These are phyloP conservation scores for Diplolepis rosae DNA, from an alignment of 2,888 invertebrate genomes.

Conservation along the genomic window DNA sequence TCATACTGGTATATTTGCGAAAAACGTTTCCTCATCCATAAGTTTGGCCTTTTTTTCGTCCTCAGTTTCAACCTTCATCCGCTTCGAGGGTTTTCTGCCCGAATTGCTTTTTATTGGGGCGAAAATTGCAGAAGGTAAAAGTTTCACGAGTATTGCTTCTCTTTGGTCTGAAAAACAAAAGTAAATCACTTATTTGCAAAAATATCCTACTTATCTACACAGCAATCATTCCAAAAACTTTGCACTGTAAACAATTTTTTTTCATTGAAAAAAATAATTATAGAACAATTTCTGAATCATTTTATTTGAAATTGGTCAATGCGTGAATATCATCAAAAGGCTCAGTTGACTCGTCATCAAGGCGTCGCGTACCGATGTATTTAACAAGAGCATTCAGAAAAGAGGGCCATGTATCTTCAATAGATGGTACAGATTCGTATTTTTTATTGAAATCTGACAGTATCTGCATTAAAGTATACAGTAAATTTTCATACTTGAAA, in stretches of 20 bases:
- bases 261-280: neutral
- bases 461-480: too few species aligned
- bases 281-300: too few species aligned
- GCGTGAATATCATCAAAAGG: neutral
- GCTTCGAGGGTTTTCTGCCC: constrained; percentile 4
- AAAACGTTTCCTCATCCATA: too few species aligned
- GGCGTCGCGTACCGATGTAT: constrained; percentile 1
- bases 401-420: too few species aligned
- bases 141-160: neutral
- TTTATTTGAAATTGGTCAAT: neutral
- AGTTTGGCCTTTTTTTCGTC: constrained; percentile 8
- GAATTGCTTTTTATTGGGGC: neutral
- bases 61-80: neutral
- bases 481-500: too few species aligned
- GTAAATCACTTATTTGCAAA: neutral
- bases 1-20: neutral
- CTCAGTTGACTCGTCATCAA: neutral
- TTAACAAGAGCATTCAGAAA: constrained; percentile 24
- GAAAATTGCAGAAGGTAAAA: neutral
- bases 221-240: too few species aligned
- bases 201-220: neutral
- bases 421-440: too few species aligned
- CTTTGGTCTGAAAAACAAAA: too few species aligned
- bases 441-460: too few species aligned
- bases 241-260: too few species aligned